Percentiles rank a stretch among this genome's conserved stretches.
Conservation (phyloP, 2,888 invertebrate genomes). For the Nymphalis c-album region DNA sequence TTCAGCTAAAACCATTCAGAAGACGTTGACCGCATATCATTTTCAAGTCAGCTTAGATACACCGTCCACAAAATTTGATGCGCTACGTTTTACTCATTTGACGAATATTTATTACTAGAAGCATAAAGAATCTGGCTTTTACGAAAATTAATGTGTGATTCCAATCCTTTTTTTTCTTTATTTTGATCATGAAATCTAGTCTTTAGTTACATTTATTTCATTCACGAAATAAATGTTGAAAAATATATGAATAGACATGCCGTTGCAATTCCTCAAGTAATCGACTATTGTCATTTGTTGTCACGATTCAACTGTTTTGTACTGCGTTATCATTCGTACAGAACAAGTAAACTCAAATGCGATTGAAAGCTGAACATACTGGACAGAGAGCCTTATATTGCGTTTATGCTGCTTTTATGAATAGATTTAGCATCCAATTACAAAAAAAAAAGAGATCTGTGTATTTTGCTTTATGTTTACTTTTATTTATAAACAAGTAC, state of each 20-base stretch:
- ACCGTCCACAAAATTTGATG: not conserved
- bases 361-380: not conserved
- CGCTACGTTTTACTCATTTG: not conserved
- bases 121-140: not conserved
- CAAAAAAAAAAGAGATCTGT: constrained; percentile 13
- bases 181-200: too few relatives aligned
- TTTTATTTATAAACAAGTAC: too few relatives aligned
- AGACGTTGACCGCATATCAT: constrained; percentile 32
- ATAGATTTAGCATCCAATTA: constrained; percentile 20
- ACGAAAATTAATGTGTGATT: too few relatives aligned
- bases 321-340: too few relatives aligned
- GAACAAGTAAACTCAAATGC: not conserved
- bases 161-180: too few relatives aligned
- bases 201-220: too few relatives aligned
- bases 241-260: too few relatives aligned
- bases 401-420: constrained; percentile 23
- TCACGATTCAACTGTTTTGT: too few relatives aligned
- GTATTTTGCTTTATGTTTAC: not conserved
- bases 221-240: too few relatives aligned
- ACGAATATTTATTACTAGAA: too few relatives aligned
- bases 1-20: constrained; percentile 32
- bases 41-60: constrained; percentile 12
- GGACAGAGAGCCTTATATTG: constrained; percentile 4
- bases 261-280: too few relatives aligned
- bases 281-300: too few relatives aligned